A percentile compares a stretch with the other conserved stretches of the same genome.
phyloP scores from a whole-genome alignment of 1,140 invertebrate genomes.

The Melitaea cinxia region DNA sequence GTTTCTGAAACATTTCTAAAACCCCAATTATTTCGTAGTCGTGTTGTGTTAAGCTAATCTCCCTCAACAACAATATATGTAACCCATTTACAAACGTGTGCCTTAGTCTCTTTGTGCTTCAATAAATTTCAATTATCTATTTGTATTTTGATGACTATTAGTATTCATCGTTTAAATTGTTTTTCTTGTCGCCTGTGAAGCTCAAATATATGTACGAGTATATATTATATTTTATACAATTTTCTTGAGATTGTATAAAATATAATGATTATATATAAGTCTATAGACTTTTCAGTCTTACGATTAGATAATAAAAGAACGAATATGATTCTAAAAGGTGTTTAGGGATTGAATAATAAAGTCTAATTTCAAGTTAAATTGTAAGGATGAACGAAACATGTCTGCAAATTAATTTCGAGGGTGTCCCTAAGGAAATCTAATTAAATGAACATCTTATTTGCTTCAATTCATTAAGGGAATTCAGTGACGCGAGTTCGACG shows the following conservation, averaged over 20 bases:
- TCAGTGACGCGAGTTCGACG: constrained; percentile 8
- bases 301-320: background rate
- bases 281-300: background rate
- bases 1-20: constrained; percentile 24
- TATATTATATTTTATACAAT: no score
- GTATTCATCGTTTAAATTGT: no score
- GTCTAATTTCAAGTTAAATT: constrained; percentile 9
- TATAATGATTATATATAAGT: no score
- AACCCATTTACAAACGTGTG: background rate
- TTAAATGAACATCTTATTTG: constrained; percentile 27
- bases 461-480: constrained; percentile 25
- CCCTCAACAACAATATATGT: constrained; percentile 4
- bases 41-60: constrained; percentile 23
- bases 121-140: no score
- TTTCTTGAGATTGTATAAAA: no score
- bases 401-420: constrained; percentile 32
- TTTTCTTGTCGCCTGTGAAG: no score
- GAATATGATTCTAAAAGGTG: background rate
- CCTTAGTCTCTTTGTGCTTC: no score
- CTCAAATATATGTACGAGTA: no score
- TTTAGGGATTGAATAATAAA: background rate
- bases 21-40: constrained; percentile 21
- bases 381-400: constrained; percentile 3
- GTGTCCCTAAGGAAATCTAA: constrained; percentile 29
- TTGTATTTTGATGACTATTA: no score